These are phyloP conservation scores for Paedocypris micromegethes DNA, from an alignment of 2,797 vertebrate genomes.

Conservation along the genomic window DNA sequence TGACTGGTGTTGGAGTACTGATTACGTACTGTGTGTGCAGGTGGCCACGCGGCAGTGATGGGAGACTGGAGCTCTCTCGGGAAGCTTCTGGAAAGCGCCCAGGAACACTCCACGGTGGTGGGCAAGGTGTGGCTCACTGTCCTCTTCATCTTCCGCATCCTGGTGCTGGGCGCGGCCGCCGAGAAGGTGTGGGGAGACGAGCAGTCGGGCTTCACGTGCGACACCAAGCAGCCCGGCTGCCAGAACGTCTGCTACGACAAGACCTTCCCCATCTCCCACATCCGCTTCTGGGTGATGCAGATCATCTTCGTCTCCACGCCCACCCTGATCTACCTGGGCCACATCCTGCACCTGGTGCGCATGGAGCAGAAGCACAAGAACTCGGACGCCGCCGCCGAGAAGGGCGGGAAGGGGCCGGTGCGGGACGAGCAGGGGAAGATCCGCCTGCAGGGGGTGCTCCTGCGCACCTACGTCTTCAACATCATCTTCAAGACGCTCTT, in stretches of 20 bases:
- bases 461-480: conserved; percentile 79
- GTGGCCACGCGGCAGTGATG: conserved; percentile 60
- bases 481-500: conserved; percentile 82
- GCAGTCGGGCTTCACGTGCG: conserved; percentile 79
- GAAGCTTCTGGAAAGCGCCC: conserved; percentile 80
- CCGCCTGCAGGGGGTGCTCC: conserved; percentile 70
- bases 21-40: conserved; percentile 6
- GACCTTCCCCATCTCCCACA: conserved; percentile 88
- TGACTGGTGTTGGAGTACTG: background rate
- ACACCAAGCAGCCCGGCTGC: conserved; percentile 86
- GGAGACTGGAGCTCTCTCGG: conserved; percentile 82
- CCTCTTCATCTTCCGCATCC: conserved; percentile 82
- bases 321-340: conserved; percentile 83
- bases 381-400: conserved; percentile 31
- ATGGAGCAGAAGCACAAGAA: conserved; percentile 77
- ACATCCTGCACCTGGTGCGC: conserved; percentile 82
- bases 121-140: conserved; percentile 86
- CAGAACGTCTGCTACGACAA: conserved; percentile 85
- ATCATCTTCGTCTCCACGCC: conserved; percentile 88
- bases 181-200: conserved; percentile 88
- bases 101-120: conserved; percentile 85
- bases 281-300: conserved; percentile 90
- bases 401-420: conserved; percentile 46
- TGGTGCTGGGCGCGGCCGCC: conserved; percentile 75
- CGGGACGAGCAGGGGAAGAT: conserved; percentile 69